A percentile compares a stretch with the other conserved stretches of the same genome.
phyloP scores from a whole-genome alignment of 2,113 vertebrate species.

The Pitta sordida region DNA sequence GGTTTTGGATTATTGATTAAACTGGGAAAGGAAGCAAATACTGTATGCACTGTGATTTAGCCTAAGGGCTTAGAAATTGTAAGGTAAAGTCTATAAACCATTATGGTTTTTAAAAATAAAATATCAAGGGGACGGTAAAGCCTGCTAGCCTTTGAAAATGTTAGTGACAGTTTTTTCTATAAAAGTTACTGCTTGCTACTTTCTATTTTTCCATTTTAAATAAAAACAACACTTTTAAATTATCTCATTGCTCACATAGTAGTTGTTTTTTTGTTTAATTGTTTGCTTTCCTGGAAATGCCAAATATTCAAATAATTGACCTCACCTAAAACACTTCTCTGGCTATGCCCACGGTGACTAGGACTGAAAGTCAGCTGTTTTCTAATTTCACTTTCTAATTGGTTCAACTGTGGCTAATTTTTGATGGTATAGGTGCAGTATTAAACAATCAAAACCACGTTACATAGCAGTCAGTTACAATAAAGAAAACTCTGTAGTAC shows the following conservation, averaged over 20 bases:
- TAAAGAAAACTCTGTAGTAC: neutral
- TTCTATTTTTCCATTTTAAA: neutral
- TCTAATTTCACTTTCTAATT: neutral
- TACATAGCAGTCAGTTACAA: neutral
- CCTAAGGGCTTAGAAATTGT: neutral
- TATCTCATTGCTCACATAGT: neutral
- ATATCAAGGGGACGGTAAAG: accelerated
- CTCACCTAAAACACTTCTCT: neutral
- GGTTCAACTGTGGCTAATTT: neutral
- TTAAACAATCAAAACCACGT: neutral
- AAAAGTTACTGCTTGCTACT: neutral
- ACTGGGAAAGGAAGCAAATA: neutral
- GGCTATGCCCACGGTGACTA: neutral
- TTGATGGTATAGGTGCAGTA: neutral
- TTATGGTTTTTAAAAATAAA: neutral
- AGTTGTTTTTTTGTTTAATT: neutral
- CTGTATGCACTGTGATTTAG: neutral
- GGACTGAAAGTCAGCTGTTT: neutral
- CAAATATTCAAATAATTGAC: neutral
- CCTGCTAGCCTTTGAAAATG: neutral
- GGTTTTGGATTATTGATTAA: neutral
- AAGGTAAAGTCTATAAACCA: neutral
- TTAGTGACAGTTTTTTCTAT: neutral
- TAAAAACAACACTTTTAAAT: neutral
- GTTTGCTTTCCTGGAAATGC: neutral